A percentile compares a stretch with the other conserved stretches of the same genome.
Conservation (phyloP, 2,888 invertebrate genomes). For the Caenorhabditis japonica region DNA sequence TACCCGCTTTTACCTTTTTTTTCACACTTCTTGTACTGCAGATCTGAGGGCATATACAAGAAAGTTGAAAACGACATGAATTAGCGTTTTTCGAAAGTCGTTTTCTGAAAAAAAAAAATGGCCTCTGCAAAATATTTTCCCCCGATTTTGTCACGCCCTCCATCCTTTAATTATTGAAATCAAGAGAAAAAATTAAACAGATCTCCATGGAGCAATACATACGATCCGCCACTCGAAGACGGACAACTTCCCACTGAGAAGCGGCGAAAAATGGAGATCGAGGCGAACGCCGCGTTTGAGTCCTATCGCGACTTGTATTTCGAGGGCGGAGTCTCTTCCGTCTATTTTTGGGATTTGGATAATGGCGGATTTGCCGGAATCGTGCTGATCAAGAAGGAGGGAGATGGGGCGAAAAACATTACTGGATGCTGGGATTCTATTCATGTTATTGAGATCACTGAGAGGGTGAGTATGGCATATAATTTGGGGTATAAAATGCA, state of each 20-base stretch:
- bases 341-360: slow-evolving; percentile 98
- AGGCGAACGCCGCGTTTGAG: slow-evolving; percentile 98
- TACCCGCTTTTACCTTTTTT: slow-evolving; percentile 1
- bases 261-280: slow-evolving; percentile 93
- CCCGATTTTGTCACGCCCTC: too few species aligned
- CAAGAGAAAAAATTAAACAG: slow-evolving; percentile 78
- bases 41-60: background rate
- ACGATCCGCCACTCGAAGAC: slow-evolving; percentile 96
- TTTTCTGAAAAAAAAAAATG: too few species aligned
- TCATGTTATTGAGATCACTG: slow-evolving; percentile 95
- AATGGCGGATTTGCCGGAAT: slow-evolving; percentile 95
- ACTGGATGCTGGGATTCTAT: slow-evolving; percentile 99
- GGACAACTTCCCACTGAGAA: slow-evolving; percentile 98
- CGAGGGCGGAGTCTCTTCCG: slow-evolving; percentile 98
- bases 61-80: too few species aligned
- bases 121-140: too few species aligned
- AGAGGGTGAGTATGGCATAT: slow-evolving; percentile 52
- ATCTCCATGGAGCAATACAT: slow-evolving; percentile 98
- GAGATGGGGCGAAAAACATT: slow-evolving; percentile 97
- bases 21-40: background rate
- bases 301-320: slow-evolving; percentile 91
- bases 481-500: background rate
- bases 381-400: slow-evolving; percentile 96
- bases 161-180: background rate
- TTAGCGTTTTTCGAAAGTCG: too few species aligned